Percentiles rank a stretch among this genome's conserved stretches.
These are phyloP conservation scores for Uromys caudimaculatus DNA, from an alignment of 2,797 vertebrate species.

Conservation along the genomic window DNA sequence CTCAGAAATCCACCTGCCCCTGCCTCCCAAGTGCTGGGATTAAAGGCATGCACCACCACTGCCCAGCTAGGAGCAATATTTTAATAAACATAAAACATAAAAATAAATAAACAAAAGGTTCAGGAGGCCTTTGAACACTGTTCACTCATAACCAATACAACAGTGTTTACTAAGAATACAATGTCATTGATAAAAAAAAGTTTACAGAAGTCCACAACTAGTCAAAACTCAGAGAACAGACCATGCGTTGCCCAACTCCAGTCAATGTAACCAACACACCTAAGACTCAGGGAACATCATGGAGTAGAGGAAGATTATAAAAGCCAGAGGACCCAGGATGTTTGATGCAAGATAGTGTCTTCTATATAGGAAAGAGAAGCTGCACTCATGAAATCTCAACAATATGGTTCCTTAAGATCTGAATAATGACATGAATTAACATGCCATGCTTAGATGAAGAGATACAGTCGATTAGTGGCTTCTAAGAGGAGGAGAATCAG, in stretches of 20 bases:
- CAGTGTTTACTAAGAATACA: not conserved
- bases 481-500: not conserved
- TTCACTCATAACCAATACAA: not conserved
- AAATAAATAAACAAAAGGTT: too few relatives aligned
- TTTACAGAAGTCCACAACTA: not conserved
- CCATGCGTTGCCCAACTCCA: not conserved
- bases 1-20: too few relatives aligned
- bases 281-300: not conserved
- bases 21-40: too few relatives aligned
- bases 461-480: not conserved
- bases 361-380: not conserved
- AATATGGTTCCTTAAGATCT: not conserved
- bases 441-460: not conserved
- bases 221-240: not conserved
- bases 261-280: not conserved
- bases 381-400: not conserved
- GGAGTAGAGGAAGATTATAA: not conserved
- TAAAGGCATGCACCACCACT: too few relatives aligned
- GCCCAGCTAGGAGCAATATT: not conserved
- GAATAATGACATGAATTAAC: not conserved
- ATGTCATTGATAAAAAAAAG: not conserved
- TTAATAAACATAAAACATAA: not conserved
- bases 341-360: not conserved
- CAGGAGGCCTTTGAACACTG: not conserved
- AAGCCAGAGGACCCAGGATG: not conserved